These are phyloP conservation scores for Lepidocyrtoides sp. DNA, from an alignment of 2,888 invertebrate species.

Conservation along the genomic window DNA sequence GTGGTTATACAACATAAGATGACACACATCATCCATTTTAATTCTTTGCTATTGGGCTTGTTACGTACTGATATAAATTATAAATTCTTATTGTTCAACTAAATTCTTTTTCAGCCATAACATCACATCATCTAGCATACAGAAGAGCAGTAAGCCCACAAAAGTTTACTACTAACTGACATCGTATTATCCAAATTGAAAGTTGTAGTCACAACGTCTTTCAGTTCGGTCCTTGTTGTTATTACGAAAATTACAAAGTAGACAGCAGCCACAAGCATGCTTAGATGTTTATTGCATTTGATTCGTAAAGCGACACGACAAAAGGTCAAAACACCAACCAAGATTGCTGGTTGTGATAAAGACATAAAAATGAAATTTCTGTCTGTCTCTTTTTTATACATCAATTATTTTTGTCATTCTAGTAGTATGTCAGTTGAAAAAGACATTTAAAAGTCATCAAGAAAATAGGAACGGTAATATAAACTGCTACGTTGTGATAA, in stretches of 20 bases:
- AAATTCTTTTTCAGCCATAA: not conserved
- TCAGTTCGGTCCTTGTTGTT: not conserved
- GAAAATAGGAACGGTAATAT: too few species aligned
- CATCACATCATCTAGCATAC: not conserved
- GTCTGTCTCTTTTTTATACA: not conserved
- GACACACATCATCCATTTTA: not conserved
- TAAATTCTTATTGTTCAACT: not conserved
- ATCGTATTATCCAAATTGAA: not conserved
- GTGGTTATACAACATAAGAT: not conserved
- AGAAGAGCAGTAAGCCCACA: not conserved
- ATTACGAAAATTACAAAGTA: not conserved
- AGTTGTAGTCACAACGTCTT: conserved; percentile 16
- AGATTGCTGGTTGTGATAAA: conserved; percentile 12
- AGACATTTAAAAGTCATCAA: not conserved
- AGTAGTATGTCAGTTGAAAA: not conserved
- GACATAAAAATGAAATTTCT: conserved; percentile 22
- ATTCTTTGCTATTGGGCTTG: not conserved
- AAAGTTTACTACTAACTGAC: not conserved
- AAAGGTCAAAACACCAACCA: conserved; percentile 10
- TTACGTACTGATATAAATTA: not conserved
- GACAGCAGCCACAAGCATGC: not conserved
- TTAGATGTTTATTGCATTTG: conserved; percentile 17
- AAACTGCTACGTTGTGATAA: too few species aligned
- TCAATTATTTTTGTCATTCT: not conserved
- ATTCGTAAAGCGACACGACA: conserved; percentile 7